Evolutionary conservation across 2,797 vertebrate species (phyloP), one percentile per base, ranked within the genome.

Genomic region (Nannoperca obscura): DNA sequence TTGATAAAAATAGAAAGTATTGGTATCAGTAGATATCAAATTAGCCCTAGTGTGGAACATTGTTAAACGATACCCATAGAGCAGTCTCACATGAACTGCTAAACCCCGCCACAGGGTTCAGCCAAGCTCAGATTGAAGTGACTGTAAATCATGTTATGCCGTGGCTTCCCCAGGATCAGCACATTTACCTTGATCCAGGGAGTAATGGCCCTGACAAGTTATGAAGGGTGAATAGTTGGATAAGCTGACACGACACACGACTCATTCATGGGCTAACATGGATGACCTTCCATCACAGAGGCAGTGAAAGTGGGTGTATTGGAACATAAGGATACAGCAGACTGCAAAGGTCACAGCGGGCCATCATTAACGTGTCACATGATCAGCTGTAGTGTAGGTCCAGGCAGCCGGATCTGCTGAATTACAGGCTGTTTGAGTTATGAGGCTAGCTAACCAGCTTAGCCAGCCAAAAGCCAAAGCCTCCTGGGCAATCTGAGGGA

Each of bases 381-480:
- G 85, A 73, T 85, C 54, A 93, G 95, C 68, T 92, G 20, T 86
- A 93, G 24, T 24, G 66, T n/a, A 36, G 69, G 52, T 59, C 69
- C 22, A 14, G 55, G 81, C 75, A 66, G 64, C 63, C 67, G 22
- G 64, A 81, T 60, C 79, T 80, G 75, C 80, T 78, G 60, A 78
- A 71, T 65, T 82, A 82, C 80, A 71, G 69, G 55, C 75, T 77
- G 74, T 67, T 66, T 78, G 63, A 86, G 62, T 83, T 76, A 81
- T 85, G 74, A 87, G 59, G 78, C 63, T 22, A 20, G 74, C 67
- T 90, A 85, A 90, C 78, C 76, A 86, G 81, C 80, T 87, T 69
- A 85, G 71, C 70, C 49, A 65, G 62, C 61, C 52, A 57, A 63
- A 78, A 74, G 60, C 76, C 53, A 82, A 86, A 81, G 79, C 84